These are phyloP conservation scores for Periophthalmodon schlosseri DNA, from an alignment of 2,113 vertebrate genomes.

Conservation along the genomic window DNA sequence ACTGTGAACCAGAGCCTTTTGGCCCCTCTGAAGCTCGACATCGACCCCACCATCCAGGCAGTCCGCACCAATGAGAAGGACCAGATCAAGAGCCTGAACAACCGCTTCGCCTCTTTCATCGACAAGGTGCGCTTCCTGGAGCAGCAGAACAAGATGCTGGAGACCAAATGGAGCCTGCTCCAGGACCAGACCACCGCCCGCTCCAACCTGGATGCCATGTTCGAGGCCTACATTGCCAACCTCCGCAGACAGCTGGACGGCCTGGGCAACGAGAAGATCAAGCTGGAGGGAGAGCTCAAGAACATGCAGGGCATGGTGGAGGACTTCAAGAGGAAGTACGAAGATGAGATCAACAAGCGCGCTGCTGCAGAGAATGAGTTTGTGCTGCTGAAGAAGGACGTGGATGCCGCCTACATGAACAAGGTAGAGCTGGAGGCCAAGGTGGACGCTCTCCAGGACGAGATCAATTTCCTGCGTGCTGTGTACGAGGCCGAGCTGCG, in stretches of 20 bases:
- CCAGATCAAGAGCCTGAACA: conserved; percentile 93
- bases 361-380: conserved; percentile 89
- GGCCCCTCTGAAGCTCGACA: conserved; percentile 82
- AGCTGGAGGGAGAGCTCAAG: conserved; percentile 87
- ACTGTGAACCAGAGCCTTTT: conserved; percentile 83
- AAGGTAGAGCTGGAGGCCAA: conserved; percentile 91
- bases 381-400: conserved; percentile 93
- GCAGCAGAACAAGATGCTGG: conserved; percentile 14
- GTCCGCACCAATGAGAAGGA: conserved; percentile 89
- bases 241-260: conserved; percentile 85
- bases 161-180: conserved; percentile 83
- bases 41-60: conserved; percentile 85
- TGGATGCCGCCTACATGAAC: conserved; percentile 90
- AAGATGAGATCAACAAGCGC: conserved; percentile 94
- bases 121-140: conserved; percentile 84
- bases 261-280: conserved; percentile 82
- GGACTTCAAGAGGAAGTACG: conserved; percentile 88
- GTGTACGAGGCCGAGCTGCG: conserved; percentile 84
- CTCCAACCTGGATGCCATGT: conserved; percentile 84
- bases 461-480: conserved; percentile 84
- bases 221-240: conserved; percentile 84
- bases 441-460: conserved; percentile 69
- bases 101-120: conserved; percentile 84
- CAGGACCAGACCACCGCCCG: conserved; percentile 84
- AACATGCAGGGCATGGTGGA: conserved; percentile 78